Conservation (phyloP, 2,113 vertebrate genomes). For the Rostratula benghalensis region DNA sequence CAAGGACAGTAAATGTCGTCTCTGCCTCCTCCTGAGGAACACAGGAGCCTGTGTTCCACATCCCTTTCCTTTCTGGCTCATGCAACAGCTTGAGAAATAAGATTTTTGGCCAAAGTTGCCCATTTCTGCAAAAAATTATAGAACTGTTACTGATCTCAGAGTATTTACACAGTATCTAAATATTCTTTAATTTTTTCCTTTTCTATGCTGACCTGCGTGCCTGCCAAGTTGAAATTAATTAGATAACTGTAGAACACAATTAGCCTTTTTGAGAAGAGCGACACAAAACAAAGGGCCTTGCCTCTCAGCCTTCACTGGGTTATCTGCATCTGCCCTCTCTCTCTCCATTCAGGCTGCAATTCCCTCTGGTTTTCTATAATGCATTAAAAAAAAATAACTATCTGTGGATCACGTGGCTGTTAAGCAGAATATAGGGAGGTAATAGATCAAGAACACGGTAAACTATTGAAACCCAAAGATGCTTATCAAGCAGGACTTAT, state of each 20-base stretch:
- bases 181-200: not conserved
- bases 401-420: not conserved
- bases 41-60: not conserved
- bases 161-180: not conserved
- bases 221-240: not conserved
- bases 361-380: not conserved
- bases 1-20: not conserved
- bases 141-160: not conserved
- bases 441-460: not conserved
- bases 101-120: not conserved
- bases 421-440: not conserved
- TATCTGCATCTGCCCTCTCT: not conserved
- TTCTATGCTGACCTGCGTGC: not conserved
- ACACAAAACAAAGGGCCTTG: too few relatives aligned
- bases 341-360: not conserved
- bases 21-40: not conserved
- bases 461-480: not conserved
- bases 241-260: not conserved
- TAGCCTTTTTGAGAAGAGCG: not conserved
- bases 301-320: fast-evolving
- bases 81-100: not conserved
- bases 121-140: not conserved
- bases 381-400: not conserved
- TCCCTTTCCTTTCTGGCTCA: not conserved
- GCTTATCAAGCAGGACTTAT: not conserved